Evolutionary conservation across 2,113 vertebrate species (phyloP), one percentile per base, ranked within the genome.

Genomic region (Ancistrus triradiatus): DNA sequence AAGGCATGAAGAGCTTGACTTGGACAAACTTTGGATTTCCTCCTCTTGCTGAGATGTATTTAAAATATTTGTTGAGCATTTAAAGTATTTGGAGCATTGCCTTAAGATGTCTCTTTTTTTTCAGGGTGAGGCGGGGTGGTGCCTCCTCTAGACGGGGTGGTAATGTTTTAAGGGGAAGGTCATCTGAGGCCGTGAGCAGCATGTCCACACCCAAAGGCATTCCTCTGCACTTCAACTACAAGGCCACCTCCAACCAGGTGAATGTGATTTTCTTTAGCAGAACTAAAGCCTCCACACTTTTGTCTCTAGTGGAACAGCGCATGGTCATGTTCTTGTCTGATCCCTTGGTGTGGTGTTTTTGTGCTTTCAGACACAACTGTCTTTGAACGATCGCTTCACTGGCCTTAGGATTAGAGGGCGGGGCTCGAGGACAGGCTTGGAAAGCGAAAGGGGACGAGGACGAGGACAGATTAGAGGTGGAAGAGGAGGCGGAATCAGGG

Each of bases 301-400:
- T n/a, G n/a, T n/a, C n/a, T n/a, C n/a, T n/a, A n/a, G n/a, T n/a
- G n/a, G n/a, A n/a, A n/a, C n/a, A n/a, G n/a, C n/a, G n/a, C n/a
- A n/a, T n/a, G n/a, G n/a, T n/a, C n/a, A n/a, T n/a, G n/a, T n/a
- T n/a, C n/a, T n/a, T n/a, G n/a, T n/a, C n/a, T n/a, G n/a, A n/a
- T n/a, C n/a, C n/a, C n/a, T n/a, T n/a, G n/a, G n/a, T n/a, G n/a
- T n/a, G 21, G 25, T 40, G 33, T 28, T 71, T 65, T 83, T 79
- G 21, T 65, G 27, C 74, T 82, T 35, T 47, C 81, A 93, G 90
- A 91, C 88, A 47, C 77, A 78, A 27, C 56, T 91, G 70, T 88
- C 84, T 4, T 74, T 91, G 70, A 83, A 88, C 40, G 88, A 90
- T 37, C 83, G 88, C 59, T 92, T 91, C 78, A 88, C 87, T 56